phyloP scores from a whole-genome alignment of 2,113 vertebrate genomes.

The Maccullochella peelii region DNA sequence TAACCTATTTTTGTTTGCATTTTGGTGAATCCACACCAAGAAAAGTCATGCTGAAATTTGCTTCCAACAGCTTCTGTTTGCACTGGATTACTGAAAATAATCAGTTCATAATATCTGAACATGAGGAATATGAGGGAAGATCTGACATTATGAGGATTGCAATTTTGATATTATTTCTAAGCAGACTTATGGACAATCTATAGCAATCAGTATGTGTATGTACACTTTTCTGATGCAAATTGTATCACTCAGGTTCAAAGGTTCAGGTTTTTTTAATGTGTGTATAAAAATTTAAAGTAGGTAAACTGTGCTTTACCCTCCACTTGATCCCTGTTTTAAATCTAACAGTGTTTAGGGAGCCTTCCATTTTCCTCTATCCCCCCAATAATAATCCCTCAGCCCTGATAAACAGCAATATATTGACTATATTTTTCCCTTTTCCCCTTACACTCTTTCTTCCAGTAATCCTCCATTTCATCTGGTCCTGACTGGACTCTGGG shows the following conservation, averaged over 20 bases:
- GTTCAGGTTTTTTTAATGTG: background rate
- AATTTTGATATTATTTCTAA: background rate
- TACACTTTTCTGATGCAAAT: background rate
- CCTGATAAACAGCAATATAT: conserved; percentile 13
- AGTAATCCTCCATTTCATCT: conserved; percentile 54
- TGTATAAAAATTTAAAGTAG: background rate
- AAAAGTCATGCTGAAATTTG: background rate
- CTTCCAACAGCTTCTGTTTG: background rate
- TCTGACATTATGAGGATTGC: background rate
- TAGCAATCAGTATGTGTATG: background rate
- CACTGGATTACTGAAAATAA: background rate
- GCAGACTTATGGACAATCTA: background rate
- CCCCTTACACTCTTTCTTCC: background rate
- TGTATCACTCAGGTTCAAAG: background rate
- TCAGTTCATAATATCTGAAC: too few species aligned
- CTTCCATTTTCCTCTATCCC: background rate
- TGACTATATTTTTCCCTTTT: conserved; percentile 2
- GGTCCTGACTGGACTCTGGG: conserved; percentile 56
- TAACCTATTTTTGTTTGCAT: background rate
- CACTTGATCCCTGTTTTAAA: conserved; percentile 6
- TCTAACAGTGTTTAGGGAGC: background rate
- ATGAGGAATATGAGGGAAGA: background rate
- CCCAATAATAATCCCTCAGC: conserved; percentile 25
- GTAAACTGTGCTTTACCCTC: conserved; percentile 7
- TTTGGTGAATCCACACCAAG: background rate